These are phyloP conservation scores for Sepiola atlantica DNA, from an alignment of 2,888 invertebrate genomes.

Conservation along the genomic window DNA sequence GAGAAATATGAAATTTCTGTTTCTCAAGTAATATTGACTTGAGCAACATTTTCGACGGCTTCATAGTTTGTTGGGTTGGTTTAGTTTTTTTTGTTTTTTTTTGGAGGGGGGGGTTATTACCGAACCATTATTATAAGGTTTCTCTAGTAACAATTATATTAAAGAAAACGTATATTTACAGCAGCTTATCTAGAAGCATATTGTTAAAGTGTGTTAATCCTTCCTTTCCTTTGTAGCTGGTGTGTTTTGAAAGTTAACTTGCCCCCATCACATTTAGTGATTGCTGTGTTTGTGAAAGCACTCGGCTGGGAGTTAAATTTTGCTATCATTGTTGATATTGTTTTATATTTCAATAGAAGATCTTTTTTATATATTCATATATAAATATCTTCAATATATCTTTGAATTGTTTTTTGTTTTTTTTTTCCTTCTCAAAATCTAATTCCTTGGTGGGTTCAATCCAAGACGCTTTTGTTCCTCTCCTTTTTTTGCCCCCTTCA, in stretches of 20 bases:
- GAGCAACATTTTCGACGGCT: no score
- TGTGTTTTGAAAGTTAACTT: neutral
- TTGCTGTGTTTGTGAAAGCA: neutral
- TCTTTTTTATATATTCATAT: no score
- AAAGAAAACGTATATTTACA: neutral
- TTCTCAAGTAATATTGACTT: no score
- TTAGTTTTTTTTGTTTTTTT: no score
- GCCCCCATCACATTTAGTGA: neutral
- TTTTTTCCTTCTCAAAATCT: neutral
- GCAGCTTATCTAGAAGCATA: neutral
- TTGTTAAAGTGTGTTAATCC: neutral
- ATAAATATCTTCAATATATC: neutral
- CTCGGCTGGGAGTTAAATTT: slow-evolving; percentile 15
- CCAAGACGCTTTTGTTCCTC: neutral
- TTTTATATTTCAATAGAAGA: neutral
- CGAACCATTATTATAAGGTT: neutral
- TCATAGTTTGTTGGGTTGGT: no score
- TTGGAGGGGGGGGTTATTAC: no score
- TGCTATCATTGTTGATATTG: neutral
- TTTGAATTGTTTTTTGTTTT: neutral
- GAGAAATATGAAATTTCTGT: no score
- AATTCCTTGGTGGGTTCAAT: neutral
- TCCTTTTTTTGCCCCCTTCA: neutral
- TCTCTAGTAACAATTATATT: neutral
- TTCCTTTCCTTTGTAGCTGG: neutral